phyloP scores from a whole-genome alignment of 2,888 invertebrate genomes.

The Sinotaia quadrata region DNA sequence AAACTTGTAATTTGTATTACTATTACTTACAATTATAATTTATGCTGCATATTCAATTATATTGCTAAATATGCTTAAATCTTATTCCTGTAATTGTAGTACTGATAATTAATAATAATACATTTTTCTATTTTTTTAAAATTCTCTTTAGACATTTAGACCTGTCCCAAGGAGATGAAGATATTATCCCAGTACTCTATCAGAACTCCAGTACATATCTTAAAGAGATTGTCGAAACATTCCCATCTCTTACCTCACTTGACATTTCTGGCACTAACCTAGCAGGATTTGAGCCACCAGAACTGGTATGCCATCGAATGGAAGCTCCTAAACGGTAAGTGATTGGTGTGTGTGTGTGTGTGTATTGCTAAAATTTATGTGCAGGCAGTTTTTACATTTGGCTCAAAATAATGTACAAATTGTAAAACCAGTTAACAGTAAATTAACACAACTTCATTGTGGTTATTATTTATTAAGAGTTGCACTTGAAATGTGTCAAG shows the following conservation, averaged over 20 bases:
- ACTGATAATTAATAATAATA: neutral
- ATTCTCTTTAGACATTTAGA: slow-evolving; percentile 79
- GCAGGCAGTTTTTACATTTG: too few species aligned
- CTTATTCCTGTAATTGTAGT: neutral
- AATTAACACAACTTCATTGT: too few species aligned
- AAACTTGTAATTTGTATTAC: neutral
- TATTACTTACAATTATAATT: neutral
- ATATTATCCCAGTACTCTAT: slow-evolving; percentile 79
- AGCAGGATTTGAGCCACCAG: slow-evolving; percentile 78
- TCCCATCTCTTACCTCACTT: slow-evolving; percentile 85
- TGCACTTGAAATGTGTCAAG: too few species aligned
- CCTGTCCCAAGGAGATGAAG: slow-evolving; percentile 79
- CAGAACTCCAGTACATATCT: slow-evolving; percentile 82
- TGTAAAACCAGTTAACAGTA: too few species aligned
- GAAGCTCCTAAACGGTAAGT: slow-evolving; percentile 15
- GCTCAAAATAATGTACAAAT: too few species aligned
- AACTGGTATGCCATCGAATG: slow-evolving; percentile 41
- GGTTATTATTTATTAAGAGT: too few species aligned
- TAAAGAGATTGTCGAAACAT: slow-evolving; percentile 80
- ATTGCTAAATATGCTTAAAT: neutral
- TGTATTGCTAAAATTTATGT: too few species aligned
- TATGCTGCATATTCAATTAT: neutral
- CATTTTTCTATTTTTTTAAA: neutral
- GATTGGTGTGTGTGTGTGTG: too few species aligned
- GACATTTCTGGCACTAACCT: slow-evolving; percentile 98